These are phyloP conservation scores for Laodelphax striatellus DNA, from an alignment of 1,140 invertebrate genomes.

Conservation along the genomic window DNA sequence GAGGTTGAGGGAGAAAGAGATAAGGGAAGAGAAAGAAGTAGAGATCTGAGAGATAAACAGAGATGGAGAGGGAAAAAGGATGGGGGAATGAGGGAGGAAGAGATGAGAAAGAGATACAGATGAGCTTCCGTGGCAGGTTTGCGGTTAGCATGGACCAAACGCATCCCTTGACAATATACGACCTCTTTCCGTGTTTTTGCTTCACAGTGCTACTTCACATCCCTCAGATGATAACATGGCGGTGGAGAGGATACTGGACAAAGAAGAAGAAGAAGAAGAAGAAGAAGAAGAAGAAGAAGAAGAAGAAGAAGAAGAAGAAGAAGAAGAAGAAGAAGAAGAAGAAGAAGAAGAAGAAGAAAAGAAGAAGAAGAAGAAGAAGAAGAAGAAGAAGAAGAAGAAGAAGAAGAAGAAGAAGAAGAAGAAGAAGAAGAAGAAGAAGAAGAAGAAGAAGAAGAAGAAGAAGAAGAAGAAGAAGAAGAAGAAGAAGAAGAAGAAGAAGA, in stretches of 20 bases:
- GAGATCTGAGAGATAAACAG: too few relatives aligned
- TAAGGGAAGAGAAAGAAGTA: too few relatives aligned
- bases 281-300: constrained; percentile 1
- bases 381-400: not conserved
- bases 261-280: not conserved
- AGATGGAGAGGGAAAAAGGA: too few relatives aligned
- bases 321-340: constrained; percentile 1
- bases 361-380: not conserved
- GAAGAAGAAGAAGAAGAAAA: not conserved
- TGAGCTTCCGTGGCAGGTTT: too few relatives aligned
- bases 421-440: not conserved
- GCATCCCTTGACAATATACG: too few relatives aligned
- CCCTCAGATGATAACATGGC: too few relatives aligned
- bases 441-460: not conserved
- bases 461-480: not conserved
- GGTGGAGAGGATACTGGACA: not conserved
- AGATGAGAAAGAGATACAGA: too few relatives aligned
- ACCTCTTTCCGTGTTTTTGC: too few relatives aligned
- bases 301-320: constrained; percentile 1
- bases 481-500: constrained; percentile 2
- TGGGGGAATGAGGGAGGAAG: too few relatives aligned
- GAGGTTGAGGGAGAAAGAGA: too few relatives aligned
- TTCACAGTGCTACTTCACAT: too few relatives aligned
- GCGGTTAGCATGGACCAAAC: too few relatives aligned
- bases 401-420: not conserved